Base-by-base conservation (phyloP, 2,113 vertebrate species). In the Spermophilus dauricus region DNA sequence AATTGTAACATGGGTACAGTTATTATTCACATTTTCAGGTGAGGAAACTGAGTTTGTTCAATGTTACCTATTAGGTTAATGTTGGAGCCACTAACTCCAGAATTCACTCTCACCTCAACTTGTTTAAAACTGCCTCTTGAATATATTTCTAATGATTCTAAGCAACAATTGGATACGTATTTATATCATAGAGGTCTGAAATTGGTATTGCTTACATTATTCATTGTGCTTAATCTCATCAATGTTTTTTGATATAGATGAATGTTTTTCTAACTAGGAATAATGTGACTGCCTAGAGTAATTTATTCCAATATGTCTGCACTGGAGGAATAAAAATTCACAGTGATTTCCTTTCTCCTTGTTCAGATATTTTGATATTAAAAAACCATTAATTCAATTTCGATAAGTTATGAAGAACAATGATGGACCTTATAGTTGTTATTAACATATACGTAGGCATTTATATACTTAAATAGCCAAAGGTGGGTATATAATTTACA, bases 401-500 rank as follows among this genome's bases (percentile, higher is more conserved):
- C 42, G 82, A 77, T 97, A 95, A 95, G 75, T 73, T 97, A 96
- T 78, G 84, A 94, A 37, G 56, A 97, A 85, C 34, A 85, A 81
- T 22, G 16, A 9, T 93, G 70, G 34, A 22, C 24, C 20, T 88
- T 80, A 97, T 89, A 96, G 93, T 84, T 58, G 28, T 77, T 67
- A 63, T 89, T 96, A 65, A 92, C 72, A 89, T 65, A 93, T 37
- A 1, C 22, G 73, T 70, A 56, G 22, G 1, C 39, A 95, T 87
- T 92, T 95, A 89, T 75, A 85, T 24, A 63, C 39, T 82, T 85
- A 63, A 10, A 78, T 16, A 90, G 42, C 24, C 42, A 63, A 89
- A 70, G 9, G 12, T 84, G 9, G 8, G 61, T 34, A 34, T 70
- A 58, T 1, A 95, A 37, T 9, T 75, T 58, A 77, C 58, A 42